Conservation (phyloP, 53 echinoderm and acorn worm genomes). For the Patiria pectinifera region DNA sequence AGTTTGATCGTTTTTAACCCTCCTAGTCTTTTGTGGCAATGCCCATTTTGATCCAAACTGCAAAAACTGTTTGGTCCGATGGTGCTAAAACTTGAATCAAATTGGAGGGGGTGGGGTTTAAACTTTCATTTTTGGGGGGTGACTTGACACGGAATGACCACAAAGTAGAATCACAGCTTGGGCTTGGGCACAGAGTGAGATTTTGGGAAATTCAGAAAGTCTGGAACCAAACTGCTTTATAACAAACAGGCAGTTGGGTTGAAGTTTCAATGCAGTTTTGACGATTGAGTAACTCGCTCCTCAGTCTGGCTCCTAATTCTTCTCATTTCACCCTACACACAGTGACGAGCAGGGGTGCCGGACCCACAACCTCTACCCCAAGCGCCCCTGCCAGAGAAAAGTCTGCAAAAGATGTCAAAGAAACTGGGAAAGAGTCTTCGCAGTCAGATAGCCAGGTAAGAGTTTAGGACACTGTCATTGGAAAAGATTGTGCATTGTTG, state of each 20-base stretch:
- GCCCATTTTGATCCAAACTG: too few species aligned
- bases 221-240: too few species aligned
- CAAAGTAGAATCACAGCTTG: too few species aligned
- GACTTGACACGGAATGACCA: too few species aligned
- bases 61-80: too few species aligned
- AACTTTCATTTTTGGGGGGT: too few species aligned
- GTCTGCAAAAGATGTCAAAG: not conserved
- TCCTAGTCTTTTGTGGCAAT: too few species aligned
- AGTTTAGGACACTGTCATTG: not conserved
- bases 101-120: too few species aligned
- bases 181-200: too few species aligned
- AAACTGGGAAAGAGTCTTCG: not conserved
- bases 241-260: too few species aligned
- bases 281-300: not conserved
- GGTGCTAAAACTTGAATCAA: too few species aligned
- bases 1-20: not conserved
- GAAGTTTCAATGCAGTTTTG: not conserved
- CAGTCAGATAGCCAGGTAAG: slow-evolving; percentile 20
- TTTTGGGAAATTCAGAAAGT: too few species aligned
- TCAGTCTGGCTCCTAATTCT: not conserved
- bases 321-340: not conserved
- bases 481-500: not conserved
- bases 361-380: slow-evolving; percentile 31
- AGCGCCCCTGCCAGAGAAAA: slow-evolving; percentile 1
- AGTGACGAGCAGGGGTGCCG: slow-evolving; percentile 14